Evolutionary conservation across 2,797 vertebrate genomes (phyloP).

Genomic region (Tachyglossus aculeatus): DNA sequence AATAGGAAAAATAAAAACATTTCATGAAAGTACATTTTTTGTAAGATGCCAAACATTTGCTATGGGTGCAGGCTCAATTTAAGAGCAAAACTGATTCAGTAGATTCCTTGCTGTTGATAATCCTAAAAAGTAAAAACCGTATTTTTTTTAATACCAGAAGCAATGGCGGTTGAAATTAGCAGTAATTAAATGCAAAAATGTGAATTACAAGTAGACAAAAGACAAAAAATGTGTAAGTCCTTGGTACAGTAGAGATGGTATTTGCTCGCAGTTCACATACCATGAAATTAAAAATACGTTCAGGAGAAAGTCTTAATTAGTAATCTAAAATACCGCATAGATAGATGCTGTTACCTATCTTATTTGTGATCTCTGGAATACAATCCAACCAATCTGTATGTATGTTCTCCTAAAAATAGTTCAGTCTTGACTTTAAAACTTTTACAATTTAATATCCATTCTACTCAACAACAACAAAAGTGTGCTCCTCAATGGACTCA

Average conservation of each 20-base stretch:
- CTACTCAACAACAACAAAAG: too few relatives aligned
- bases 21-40: neutral
- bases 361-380: too few relatives aligned
- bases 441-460: too few relatives aligned
- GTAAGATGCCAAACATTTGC: neutral
- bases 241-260: slow-evolving; percentile 33
- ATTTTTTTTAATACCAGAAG: slow-evolving; percentile 16
- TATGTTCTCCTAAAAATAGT: too few relatives aligned
- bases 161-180: slow-evolving; percentile 46
- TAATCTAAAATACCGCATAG: too few relatives aligned
- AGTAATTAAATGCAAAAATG: slow-evolving; percentile 34
- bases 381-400: too few relatives aligned
- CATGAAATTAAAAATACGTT: slow-evolving; percentile 29
- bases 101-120: neutral
- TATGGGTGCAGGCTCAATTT: slow-evolving; percentile 15
- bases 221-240: slow-evolving; percentile 1
- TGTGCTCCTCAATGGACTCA: too few relatives aligned
- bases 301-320: too few relatives aligned
- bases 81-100: neutral
- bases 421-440: too few relatives aligned
- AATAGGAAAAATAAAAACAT: neutral
- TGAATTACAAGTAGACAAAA: slow-evolving; percentile 2
- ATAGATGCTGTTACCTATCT: too few relatives aligned
- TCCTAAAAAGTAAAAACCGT: slow-evolving; percentile 1
- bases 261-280: slow-evolving; percentile 23